Conservation (phyloP, 2,797 vertebrate genomes). For the Bovichtus diacanthus region DNA sequence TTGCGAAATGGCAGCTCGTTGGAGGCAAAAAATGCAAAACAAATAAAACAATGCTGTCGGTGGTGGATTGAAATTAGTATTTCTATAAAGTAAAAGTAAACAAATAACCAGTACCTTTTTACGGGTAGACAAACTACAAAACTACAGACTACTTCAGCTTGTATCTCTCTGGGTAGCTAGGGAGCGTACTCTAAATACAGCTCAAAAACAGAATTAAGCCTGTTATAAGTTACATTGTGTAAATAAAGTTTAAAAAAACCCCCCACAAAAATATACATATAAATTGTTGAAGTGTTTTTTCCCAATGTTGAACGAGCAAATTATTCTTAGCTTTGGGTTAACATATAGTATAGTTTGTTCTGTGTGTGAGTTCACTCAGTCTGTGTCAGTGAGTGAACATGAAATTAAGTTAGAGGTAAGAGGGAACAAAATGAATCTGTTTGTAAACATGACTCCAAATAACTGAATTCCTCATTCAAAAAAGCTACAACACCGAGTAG, state of each 20-base stretch:
- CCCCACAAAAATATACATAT: too few species aligned
- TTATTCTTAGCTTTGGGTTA: neutral
- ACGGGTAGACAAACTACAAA: too few species aligned
- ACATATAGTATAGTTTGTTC: too few species aligned
- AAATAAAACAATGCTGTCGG: neutral
- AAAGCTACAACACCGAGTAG: constrained; percentile 13
- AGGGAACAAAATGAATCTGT: neutral
- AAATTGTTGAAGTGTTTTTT: neutral
- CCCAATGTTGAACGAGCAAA: neutral
- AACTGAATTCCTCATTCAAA: constrained; percentile 3
- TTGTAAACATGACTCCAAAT: neutral
- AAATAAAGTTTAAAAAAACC: too few species aligned
- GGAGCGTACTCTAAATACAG: too few species aligned
- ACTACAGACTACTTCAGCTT: too few species aligned
- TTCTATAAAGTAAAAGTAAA: neutral
- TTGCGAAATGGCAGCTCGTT: too few species aligned
- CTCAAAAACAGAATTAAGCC: too few species aligned
- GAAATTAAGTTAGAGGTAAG: neutral
- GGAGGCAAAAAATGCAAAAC: neutral
- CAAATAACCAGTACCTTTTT: neutral
- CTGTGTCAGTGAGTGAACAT: neutral
- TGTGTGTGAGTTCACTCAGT: neutral
- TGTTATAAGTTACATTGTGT: too few species aligned
- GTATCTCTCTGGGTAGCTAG: too few species aligned
- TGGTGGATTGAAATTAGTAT: too few species aligned